Conservation (phyloP, 2,797 vertebrate genomes). For the Anomalospiza imberbis region DNA sequence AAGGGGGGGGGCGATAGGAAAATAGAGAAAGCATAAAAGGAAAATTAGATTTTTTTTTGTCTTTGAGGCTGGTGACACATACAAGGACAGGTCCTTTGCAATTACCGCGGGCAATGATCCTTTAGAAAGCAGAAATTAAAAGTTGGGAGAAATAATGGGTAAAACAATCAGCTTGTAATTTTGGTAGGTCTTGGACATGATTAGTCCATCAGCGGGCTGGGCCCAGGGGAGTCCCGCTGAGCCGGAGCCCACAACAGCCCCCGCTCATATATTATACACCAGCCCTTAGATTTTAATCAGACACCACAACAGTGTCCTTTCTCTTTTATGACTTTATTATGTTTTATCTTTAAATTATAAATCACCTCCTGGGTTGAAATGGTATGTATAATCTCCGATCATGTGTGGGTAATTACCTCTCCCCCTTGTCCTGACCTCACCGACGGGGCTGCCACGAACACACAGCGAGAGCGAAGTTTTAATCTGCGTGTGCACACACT, state of each 20-base stretch:
- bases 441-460: background rate
- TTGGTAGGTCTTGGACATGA: slow-evolving; percentile 81
- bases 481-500: background rate
- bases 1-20: background rate
- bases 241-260: slow-evolving; percentile 16
- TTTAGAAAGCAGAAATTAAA: slow-evolving; percentile 93
- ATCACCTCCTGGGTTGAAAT: slow-evolving; percentile 70
- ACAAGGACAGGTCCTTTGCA: slow-evolving; percentile 91
- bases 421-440: slow-evolving; percentile 43
- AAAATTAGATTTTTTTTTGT: slow-evolving; percentile 69
- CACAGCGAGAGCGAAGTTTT: background rate
- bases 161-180: slow-evolving; percentile 87
- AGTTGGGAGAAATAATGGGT: slow-evolving; percentile 92
- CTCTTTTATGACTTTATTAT: slow-evolving; percentile 74
- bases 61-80: slow-evolving; percentile 77
- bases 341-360: slow-evolving; percentile 79
- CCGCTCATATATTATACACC: slow-evolving; percentile 62
- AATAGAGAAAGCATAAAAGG: slow-evolving; percentile 59
- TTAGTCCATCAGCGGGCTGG: slow-evolving; percentile 82
- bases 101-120: slow-evolving; percentile 96
- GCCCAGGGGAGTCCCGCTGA: slow-evolving; percentile 61
- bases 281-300: slow-evolving; percentile 78
- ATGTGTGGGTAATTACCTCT: slow-evolving; percentile 63
- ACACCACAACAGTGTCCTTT: slow-evolving; percentile 71
- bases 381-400: slow-evolving; percentile 62